Conservation (phyloP, 2,113 vertebrate genomes). For the Manacus vitellinus region DNA sequence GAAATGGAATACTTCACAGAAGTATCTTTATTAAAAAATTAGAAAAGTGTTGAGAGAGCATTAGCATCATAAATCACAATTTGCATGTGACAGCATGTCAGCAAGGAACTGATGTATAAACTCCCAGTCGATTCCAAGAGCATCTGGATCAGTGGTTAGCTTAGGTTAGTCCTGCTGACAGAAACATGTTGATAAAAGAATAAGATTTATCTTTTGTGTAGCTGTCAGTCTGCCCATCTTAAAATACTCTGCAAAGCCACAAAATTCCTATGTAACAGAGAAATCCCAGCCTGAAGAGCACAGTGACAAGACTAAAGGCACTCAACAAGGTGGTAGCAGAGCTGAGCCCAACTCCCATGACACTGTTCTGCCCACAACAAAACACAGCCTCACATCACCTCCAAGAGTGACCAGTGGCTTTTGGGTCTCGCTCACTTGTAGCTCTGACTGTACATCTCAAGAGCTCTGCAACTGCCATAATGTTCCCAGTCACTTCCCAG, state of each 20-base stretch:
- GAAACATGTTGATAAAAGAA: not conserved
- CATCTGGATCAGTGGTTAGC: not conserved
- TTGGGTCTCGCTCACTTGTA: not conserved
- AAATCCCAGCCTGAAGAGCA: not conserved
- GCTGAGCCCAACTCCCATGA: not conserved
- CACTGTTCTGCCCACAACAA: not conserved
- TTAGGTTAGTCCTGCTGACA: not conserved
- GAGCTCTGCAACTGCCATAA: accelerated
- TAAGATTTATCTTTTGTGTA: not conserved
- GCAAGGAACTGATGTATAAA: not conserved
- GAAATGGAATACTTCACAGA: not conserved
- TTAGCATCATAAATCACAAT: not conserved
- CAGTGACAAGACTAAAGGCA: not conserved
- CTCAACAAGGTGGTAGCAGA: not conserved
- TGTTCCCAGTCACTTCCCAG: not conserved
- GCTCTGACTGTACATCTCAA: not conserved
- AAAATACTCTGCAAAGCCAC: not conserved
- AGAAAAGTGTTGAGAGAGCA: not conserved
- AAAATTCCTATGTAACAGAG: not conserved
- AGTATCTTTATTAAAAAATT: not conserved
- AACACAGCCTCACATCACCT: not conserved
- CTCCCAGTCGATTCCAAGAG: not conserved
- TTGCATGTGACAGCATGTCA: not conserved
- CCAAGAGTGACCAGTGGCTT: not conserved
- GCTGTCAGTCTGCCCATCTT: not conserved